These are phyloP conservation scores for Ornithoptera alexandrae DNA, from an alignment of 2,888 invertebrate genomes.

Conservation along the genomic window DNA sequence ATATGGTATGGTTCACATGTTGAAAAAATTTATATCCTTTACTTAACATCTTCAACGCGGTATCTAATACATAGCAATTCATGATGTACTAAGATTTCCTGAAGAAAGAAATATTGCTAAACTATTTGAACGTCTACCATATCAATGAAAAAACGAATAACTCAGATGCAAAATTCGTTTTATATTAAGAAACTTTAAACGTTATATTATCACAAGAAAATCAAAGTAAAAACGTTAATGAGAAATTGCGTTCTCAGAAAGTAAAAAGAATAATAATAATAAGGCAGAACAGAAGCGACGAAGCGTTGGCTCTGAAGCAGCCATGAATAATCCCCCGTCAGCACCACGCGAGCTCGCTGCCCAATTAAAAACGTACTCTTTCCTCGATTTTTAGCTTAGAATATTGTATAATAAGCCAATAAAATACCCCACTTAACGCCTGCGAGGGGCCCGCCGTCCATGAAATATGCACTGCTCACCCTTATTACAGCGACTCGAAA, in stretches of 20 bases:
- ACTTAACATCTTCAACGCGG: too few species aligned
- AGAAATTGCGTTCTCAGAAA: constrained; percentile 44
- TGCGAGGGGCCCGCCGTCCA: constrained; percentile 57
- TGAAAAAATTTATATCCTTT: too few species aligned
- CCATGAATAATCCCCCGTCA: constrained; percentile 78
- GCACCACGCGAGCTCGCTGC: constrained; percentile 72
- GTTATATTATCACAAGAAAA: constrained; percentile 5
- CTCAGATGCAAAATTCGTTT: too few species aligned
- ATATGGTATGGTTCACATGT: too few species aligned
- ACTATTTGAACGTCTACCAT: too few species aligned
- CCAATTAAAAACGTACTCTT: constrained; percentile 80
- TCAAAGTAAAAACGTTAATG: constrained; percentile 29
- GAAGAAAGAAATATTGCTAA: too few species aligned
- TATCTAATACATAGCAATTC: too few species aligned
- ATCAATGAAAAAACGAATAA: too few species aligned
- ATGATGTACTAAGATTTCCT: too few species aligned
- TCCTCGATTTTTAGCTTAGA: constrained; percentile 80
- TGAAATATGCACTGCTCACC: constrained; percentile 77
- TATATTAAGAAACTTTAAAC: neutral
- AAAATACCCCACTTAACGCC: constrained; percentile 79
- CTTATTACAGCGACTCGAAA: constrained; percentile 71
- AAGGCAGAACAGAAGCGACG: constrained; percentile 50
- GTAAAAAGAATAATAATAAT: constrained; percentile 43
- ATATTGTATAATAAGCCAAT: constrained; percentile 80
- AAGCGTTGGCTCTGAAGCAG: constrained; percentile 70